phyloP scores from a whole-genome alignment of 2,113 vertebrate species.

The Columbina picui region DNA sequence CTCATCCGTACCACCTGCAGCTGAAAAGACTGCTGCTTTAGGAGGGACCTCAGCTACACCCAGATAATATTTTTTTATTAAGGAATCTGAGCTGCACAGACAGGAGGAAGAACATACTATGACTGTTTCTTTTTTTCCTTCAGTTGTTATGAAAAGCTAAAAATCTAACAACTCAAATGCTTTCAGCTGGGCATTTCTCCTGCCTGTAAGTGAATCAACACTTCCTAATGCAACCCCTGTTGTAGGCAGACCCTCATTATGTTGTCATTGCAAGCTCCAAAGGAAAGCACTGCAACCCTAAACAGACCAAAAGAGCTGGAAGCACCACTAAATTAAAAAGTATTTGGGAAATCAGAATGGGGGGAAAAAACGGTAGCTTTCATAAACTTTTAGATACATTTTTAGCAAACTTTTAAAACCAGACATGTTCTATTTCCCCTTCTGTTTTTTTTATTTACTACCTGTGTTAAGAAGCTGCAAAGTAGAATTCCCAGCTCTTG shows the following conservation, averaged over 20 bases:
- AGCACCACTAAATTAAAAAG: background rate
- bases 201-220: background rate
- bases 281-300: background rate
- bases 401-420: background rate
- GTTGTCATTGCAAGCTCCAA: background rate
- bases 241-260: background rate
- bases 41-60: background rate
- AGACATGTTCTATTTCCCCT: background rate
- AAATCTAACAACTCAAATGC: background rate
- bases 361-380: background rate
- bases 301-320: background rate
- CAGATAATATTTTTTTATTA: background rate
- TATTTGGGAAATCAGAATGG: background rate
- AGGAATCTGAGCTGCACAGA: background rate
- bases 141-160: background rate
- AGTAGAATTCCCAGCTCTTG: background rate
- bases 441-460: background rate
- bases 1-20: background rate
- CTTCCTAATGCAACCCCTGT: background rate
- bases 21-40: background rate
- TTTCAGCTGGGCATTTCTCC: background rate
- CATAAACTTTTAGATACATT: background rate
- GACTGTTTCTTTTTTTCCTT: background rate
- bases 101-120: background rate
- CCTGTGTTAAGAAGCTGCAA: background rate